These are phyloP conservation scores for Nomia melanderi DNA, from an alignment of 1,140 invertebrate species.

Conservation along the genomic window DNA sequence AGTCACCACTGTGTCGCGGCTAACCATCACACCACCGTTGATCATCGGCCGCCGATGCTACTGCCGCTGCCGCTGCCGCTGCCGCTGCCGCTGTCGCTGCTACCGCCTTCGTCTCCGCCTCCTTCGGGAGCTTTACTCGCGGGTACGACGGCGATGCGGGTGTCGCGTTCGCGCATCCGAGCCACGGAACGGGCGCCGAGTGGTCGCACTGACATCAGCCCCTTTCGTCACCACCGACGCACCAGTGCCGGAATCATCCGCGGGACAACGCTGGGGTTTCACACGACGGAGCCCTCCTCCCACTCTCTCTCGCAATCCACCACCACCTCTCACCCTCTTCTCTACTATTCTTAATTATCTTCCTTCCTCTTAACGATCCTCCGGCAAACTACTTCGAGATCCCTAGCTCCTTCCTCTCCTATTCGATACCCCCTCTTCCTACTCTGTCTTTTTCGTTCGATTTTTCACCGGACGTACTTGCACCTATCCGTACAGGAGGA, in stretches of 20 bases:
- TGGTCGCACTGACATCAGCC: slow-evolving; percentile 70
- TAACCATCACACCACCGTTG: slow-evolving; percentile 37
- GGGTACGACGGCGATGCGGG: slow-evolving; percentile 55
- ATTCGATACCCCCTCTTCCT: no score
- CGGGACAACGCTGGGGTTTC: slow-evolving; percentile 16
- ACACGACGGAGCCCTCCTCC: slow-evolving; percentile 18
- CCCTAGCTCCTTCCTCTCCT: no score
- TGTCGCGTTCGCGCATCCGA: slow-evolving; percentile 72
- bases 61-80: slow-evolving; percentile 12
- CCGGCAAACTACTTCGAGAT: no score
- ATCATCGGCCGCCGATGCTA: slow-evolving; percentile 17
- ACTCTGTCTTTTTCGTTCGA: no score
- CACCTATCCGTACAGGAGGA: neutral
- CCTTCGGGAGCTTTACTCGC: slow-evolving; percentile 38
- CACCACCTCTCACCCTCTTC: neutral
- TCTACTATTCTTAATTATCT: neutral
- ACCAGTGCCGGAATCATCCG: slow-evolving; percentile 56
- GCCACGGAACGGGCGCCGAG: slow-evolving; percentile 72
- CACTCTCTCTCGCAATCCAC: slow-evolving; percentile 28
- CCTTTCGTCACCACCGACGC: slow-evolving; percentile 59
- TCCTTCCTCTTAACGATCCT: slow-evolving; percentile 10
- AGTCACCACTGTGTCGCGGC: slow-evolving; percentile 56
- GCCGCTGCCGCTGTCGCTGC: slow-evolving; percentile 15
- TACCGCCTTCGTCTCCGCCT: slow-evolving; percentile 21
- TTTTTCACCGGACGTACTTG: no score